A percentile compares a stretch with the other conserved stretches of the same genome.
phyloP scores from a whole-genome alignment of 2,888 invertebrate genomes.

The Athalia circularis region DNA sequence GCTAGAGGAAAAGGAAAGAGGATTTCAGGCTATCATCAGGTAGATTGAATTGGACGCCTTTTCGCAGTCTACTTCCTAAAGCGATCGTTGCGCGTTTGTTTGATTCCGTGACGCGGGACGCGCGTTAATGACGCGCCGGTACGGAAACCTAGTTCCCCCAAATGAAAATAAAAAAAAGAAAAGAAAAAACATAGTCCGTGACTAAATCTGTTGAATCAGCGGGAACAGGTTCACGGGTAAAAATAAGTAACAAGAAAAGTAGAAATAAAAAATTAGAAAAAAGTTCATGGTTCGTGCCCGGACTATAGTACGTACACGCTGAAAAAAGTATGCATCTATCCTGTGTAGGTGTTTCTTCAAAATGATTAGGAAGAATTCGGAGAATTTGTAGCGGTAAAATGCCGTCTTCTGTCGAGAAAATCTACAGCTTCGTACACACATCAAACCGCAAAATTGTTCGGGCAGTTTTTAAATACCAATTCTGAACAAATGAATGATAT shows the following conservation, averaged over 20 bases:
- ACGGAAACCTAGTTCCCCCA: not conserved
- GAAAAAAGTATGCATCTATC: not conserved
- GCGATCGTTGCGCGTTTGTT: conserved; percentile 35
- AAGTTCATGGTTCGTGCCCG: conserved; percentile 20
- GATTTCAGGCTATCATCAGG: not conserved
- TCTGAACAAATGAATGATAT: not conserved
- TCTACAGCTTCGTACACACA: not conserved
- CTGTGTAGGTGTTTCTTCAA: too few relatives aligned
- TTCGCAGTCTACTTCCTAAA: conserved; percentile 44
- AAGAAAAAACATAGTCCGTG: not conserved
- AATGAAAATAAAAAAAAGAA: not conserved
- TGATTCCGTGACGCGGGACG: conserved; percentile 34
- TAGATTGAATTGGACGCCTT: conserved; percentile 22
- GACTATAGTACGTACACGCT: not conserved
- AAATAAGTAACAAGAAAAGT: not conserved
- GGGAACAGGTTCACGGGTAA: conserved; percentile 5
- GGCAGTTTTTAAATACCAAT: too few relatives aligned
- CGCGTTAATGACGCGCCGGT: conserved; percentile 29
- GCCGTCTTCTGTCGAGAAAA: conserved; percentile 9
- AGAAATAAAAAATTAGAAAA: conserved; percentile 10
- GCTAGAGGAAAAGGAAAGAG: not conserved
- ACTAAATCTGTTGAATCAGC: conserved; percentile 33
- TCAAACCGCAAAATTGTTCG: too few relatives aligned
- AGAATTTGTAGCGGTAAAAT: conserved; percentile 22
- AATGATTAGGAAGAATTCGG: conserved; percentile 10